phyloP scores from a whole-genome alignment of 2,113 vertebrate genomes.

The Henicopernis longicauda region DNA sequence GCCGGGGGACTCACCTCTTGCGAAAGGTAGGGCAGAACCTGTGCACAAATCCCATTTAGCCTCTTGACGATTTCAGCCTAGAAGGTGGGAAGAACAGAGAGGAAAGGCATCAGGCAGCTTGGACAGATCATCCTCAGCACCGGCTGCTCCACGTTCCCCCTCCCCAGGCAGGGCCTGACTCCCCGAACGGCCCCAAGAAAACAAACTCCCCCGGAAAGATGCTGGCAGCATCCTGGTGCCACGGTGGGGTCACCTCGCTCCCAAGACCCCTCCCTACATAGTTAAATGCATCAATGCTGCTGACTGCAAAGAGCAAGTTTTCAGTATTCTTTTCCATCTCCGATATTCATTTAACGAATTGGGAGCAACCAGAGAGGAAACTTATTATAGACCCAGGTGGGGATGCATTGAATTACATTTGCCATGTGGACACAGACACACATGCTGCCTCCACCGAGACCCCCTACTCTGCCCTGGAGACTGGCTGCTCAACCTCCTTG shows the following conservation, averaged over 20 bases:
- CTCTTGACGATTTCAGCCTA: constrained; percentile 98
- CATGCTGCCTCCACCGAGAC: accelerated
- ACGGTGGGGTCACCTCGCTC: accelerated
- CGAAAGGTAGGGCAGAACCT: constrained; percentile 96
- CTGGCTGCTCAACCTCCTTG: not conserved
- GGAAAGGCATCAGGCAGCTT: not conserved
- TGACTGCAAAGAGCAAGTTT: not conserved
- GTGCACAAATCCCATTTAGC: constrained; percentile 95
- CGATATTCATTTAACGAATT: accelerated
- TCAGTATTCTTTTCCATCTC: not conserved
- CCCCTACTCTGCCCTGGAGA: not conserved
- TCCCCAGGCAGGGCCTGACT: not conserved
- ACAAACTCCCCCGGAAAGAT: not conserved
- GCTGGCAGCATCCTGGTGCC: not conserved
- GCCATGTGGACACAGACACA: not conserved
- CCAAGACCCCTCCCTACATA: not conserved
- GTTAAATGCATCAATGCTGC: not conserved
- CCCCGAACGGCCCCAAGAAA: not conserved
- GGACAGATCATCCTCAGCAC: not conserved
- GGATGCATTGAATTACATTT: not conserved
- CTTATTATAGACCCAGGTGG: not conserved
- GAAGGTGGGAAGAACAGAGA: not conserved
- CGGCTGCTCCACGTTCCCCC: not conserved
- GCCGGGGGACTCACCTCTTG: constrained; percentile 84
- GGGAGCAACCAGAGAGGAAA: not conserved